Base-by-base conservation (phyloP, 1,140 invertebrate species). In the Medauroidea extradentata region DNA sequence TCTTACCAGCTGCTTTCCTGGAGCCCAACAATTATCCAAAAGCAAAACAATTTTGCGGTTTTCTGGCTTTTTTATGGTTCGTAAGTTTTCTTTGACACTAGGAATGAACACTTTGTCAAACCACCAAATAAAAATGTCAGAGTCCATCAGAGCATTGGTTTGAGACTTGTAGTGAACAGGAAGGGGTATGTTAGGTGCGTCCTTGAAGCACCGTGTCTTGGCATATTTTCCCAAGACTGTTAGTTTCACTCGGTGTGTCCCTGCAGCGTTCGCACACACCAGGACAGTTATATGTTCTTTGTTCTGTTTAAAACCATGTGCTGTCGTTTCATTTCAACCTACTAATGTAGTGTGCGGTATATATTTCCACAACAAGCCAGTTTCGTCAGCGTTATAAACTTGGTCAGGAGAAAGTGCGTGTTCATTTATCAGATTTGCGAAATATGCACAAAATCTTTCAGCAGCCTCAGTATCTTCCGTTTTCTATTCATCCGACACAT, bases 241-340 rank as follows among this genome's bases (percentile, higher is more conserved):
- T n/a, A n/a, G n/a, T n/a, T n/a, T n/a, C n/a, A 59, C 52, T 56
- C 62, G 62, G 49, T 68, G 65, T 14, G 65, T 54, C 19, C 62
- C 65, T 25, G 51, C 59, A 1, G 62, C 65, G 39, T 67, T 65
- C 9, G 64, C 62, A 54, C 67, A 69, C 0, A 71, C 57, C 39
- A 76, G 51, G 24, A 71, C 64, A 24, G 72, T 76, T 1, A 75
- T 57, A 61, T 73, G 67, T 13, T 67, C 62, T 56, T 71, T 69
- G 16, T 27, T 43, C 2, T 23, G 21, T 52, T 71, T 71, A 14
- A 46, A 44, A 11, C 62, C 66, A 34, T 60, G 29, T 34, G 29
- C 29, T 7, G 29, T 11, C 11, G 29, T 34, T 34, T 34, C 29
- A 11, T 34, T 34, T 11, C 29, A 4, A 34, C 29, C 29, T 7